phyloP scores from a whole-genome alignment of 2,888 invertebrate genomes.

The Cerceris rybyensis region DNA sequence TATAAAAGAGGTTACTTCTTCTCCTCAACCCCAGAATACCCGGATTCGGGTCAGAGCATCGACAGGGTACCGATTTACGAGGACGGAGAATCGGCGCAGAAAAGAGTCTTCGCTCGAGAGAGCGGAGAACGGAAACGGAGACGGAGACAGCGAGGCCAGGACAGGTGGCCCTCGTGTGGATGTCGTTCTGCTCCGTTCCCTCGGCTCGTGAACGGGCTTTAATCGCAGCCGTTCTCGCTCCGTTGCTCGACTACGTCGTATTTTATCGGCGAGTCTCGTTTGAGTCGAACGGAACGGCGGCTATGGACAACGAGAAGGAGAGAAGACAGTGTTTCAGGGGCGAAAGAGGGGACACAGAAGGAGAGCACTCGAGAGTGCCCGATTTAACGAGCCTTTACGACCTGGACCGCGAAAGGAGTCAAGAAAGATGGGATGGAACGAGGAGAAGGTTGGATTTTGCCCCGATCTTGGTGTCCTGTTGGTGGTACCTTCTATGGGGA shows the following conservation, averaged over 20 bases:
- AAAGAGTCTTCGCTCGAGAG: conserved; percentile 16
- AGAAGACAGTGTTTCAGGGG: background rate
- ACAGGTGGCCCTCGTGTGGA: conserved; percentile 61
- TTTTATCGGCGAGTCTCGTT: conserved; percentile 49
- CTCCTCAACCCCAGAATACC: background rate
- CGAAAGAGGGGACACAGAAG: conserved; percentile 8
- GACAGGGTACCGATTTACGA: conserved; percentile 50
- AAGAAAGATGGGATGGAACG: conserved; percentile 25
- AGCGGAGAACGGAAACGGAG: conserved; percentile 63
- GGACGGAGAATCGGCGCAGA: conserved; percentile 9
- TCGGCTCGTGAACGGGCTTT: conserved; percentile 57
- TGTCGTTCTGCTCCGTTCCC: conserved; percentile 46
- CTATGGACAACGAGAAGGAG: background rate
- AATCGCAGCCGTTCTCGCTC: conserved; percentile 65
- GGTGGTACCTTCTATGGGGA: background rate
- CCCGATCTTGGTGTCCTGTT: background rate
- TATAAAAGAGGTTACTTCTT: conserved; percentile 35
- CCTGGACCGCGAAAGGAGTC: conserved; percentile 14
- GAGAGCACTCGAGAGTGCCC: conserved; percentile 23
- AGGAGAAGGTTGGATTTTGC: background rate
- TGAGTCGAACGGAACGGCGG: conserved; percentile 10
- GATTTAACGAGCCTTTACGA: conserved; percentile 52
- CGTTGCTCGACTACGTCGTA: conserved; percentile 50
- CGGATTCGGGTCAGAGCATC: conserved; percentile 45
- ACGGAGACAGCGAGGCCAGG: conserved; percentile 57